Evolutionary conservation across 2,888 invertebrate species (phyloP).

Genomic region (Ornithoptera priamus): DNA sequence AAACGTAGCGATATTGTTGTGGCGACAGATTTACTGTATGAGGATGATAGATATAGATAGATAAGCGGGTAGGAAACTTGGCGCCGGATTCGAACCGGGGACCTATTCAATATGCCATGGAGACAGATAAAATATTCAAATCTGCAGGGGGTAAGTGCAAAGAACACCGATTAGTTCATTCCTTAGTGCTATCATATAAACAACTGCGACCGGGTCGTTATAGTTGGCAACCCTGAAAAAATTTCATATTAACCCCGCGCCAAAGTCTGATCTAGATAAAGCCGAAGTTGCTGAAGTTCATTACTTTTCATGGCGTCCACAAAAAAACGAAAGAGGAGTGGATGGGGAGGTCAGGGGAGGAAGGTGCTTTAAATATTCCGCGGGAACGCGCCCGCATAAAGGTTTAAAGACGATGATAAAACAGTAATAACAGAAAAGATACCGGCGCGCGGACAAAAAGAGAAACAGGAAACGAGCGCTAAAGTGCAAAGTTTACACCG

Average conservation of each 20-base stretch:
- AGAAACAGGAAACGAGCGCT: conserved; percentile 48
- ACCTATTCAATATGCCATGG: no score
- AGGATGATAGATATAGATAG: no score
- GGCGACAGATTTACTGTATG: no score
- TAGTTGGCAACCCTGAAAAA: conserved; percentile 16
- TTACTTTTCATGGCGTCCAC: conserved; percentile 29
- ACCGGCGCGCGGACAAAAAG: conserved; percentile 40
- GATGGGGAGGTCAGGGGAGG: background rate
- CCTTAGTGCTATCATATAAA: conserved; percentile 12
- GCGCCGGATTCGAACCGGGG: no score
- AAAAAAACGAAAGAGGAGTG: conserved; percentile 22
- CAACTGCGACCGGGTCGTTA: conserved; percentile 1
- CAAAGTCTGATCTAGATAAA: conserved; percentile 23
- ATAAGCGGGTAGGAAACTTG: no score
- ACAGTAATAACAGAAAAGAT: conserved; percentile 44
- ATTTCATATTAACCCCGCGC: conserved; percentile 20
- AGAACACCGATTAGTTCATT: background rate
- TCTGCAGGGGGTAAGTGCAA: background rate
- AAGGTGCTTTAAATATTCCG: conserved; percentile 28
- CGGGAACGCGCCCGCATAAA: conserved; percentile 26
- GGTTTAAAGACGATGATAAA: conserved; percentile 39
- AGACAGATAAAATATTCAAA: no score
- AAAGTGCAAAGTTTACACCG: conserved; percentile 51
- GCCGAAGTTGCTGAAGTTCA: conserved; percentile 26
- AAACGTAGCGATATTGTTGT: no score